phyloP scores from a whole-genome alignment of 2,113 vertebrate species.

The Ceyx melanurus region DNA sequence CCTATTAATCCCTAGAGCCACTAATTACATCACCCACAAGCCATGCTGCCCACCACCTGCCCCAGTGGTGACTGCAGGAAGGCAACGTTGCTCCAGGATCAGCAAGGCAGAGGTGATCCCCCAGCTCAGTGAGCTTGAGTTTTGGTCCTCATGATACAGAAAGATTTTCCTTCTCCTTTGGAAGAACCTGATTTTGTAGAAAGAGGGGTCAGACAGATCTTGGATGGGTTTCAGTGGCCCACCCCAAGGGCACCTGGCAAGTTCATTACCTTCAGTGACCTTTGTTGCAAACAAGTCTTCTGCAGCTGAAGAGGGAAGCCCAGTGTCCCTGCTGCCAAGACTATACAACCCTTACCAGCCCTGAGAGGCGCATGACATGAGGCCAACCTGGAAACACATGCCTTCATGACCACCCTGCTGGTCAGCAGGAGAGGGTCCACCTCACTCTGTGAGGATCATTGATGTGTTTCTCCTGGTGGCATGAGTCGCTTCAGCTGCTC shows the following conservation, averaged over 20 bases:
- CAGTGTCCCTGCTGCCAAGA: neutral
- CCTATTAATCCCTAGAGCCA: neutral
- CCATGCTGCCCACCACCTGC: neutral
- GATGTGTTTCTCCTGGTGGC: accelerated
- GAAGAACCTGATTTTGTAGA: neutral
- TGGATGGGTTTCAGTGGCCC: neutral
- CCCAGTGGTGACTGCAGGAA: neutral
- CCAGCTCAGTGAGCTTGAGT: neutral
- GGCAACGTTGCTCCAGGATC: neutral
- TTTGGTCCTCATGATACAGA: neutral
- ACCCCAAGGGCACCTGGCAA: neutral
- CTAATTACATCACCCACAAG: neutral
- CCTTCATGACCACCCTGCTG: neutral
- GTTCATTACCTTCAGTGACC: neutral
- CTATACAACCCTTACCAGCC: neutral
- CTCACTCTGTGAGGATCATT: accelerated
- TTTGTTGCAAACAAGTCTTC: neutral
- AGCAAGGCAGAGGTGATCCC: neutral
- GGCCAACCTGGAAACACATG: neutral
- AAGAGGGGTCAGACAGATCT: neutral
- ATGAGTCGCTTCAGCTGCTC: neutral
- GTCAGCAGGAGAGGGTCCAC: neutral
- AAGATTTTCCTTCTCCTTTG: neutral
- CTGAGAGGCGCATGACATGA: neutral
- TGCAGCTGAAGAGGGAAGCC: neutral